Evolutionary conservation across 1,140 invertebrate species (phyloP), one percentile per base, ranked within the genome.

Genomic region (Tribolium castaneum): DNA sequence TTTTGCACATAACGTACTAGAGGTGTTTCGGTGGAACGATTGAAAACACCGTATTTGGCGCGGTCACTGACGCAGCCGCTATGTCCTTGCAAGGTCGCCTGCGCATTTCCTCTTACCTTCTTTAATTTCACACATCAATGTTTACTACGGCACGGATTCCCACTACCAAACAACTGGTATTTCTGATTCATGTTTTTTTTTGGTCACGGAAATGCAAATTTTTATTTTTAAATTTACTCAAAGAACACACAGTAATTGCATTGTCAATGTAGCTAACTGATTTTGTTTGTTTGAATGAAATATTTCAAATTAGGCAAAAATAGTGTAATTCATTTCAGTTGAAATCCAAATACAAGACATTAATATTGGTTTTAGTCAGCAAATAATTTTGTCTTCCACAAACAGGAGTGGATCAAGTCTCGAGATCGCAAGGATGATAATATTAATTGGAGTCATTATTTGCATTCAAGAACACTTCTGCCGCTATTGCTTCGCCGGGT

Each of bases 21-120:
- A n/a, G n/a, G n/a, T n/a, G n/a, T 19, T 19, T 19, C 16, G 16
- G 16, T 19, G 1, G 16, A 19, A 19, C 16, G 16, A 19, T 19
- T 19, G 16, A 45, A 22, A 66, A 66, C n/a, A 30, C 1, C 30
- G 30, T 66, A 66, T 66, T 66, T 66, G 30, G 59, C 30, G 30
- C 25, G 59, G 59, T 66, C 59, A 66, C 10, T 66, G 50, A 72
- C 70, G 70, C 70, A 72, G 49, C 12, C 70, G 70, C 70, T 39
- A 72, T 52, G 70, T 72, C 70, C 39, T 72, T 72, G 70, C 70
- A 72, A 72, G 70, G 39, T 51, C 70, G 70, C 39, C 39, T 22
- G 25, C 70, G 70, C 35, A 30, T 12, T 39, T 72, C 70, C 70
- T 35, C 50, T 72, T 39, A 39, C 34, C 30, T 66, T n/a, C 59